Evolutionary conservation across 2,113 vertebrate species (phyloP), one percentile per base, ranked within the genome.

Genomic region (Rhinogobius similis): DNA sequence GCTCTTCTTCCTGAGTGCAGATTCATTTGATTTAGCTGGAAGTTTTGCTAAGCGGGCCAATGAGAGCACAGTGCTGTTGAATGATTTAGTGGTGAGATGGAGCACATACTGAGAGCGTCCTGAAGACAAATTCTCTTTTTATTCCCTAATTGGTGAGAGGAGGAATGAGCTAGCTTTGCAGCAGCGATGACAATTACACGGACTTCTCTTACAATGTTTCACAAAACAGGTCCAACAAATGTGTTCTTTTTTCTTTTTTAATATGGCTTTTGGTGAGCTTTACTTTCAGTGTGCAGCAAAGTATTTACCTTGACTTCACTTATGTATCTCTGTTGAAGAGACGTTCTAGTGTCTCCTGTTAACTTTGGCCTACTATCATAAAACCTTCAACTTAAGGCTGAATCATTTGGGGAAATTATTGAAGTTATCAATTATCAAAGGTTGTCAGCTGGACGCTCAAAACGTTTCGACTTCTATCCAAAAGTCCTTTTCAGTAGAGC

Each of bases 21-120:
- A 96, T 96, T 94, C 95, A 95, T 96, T 94, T 94, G 94, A 94
- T 95, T 94, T 93, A 94, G 88, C 86, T 88, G 77, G 92, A 94
- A 94, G 92, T 95, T 96, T 95, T 95, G 91, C 93, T 95, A 95
- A 94, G 94, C 86, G 87, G 92, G 93, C 92, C 96, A 94, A 95
- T 95, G 95, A 96, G 94, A 94, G 91, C 91, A 89, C 90, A 72
- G 78, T 89, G 83, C 91, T 95, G 91, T 92, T 91, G 94, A 96
- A 95, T 95, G 94, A 94, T 94, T 94, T 94, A 91, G 90, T 90
- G 63, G 88, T 84, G 78, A 91, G 90, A 86, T 92, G 70, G 78
- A 87, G 83, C 82, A 73, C 72, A 79, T 80, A 72, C 78, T 74
- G 79, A 79, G 69, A 77, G 82, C 72, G 82, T 88, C 82, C 24